A percentile compares a stretch with the other conserved stretches of the same genome.
Conservation (phyloP, 1,140 invertebrate genomes). For the Drosophila albomicans region DNA sequence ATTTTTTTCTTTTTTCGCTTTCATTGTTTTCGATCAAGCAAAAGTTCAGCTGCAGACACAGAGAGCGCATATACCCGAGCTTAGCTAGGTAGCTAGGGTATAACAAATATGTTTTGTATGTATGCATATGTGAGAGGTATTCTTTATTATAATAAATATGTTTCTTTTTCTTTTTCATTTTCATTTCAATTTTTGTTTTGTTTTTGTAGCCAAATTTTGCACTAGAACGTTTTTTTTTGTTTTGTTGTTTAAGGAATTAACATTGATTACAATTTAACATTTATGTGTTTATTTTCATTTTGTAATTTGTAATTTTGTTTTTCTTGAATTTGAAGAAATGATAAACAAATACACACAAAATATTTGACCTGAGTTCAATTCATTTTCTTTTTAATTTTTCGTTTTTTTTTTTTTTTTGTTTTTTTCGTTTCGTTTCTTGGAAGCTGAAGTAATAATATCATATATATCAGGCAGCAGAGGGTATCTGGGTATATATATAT, state of each 20-base stretch:
- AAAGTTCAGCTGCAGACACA: constrained; percentile 21
- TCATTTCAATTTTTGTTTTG: constrained; percentile 1
- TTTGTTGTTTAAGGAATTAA: constrained; percentile 18
- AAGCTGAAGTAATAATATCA: constrained; percentile 43
- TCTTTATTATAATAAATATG: constrained; percentile 37
- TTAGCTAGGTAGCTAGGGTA: neutral
- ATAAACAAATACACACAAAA: constrained; percentile 38
- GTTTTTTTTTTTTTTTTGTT: neutral
- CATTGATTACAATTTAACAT: constrained; percentile 44
- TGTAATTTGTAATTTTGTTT: neutral
- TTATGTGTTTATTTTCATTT: constrained; percentile 19
- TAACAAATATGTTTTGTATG: neutral
- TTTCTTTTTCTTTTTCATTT: constrained; percentile 3
- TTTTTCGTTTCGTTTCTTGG: constrained; percentile 24
- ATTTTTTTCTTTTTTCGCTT: neutral
- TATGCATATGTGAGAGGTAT: constrained; percentile 36
- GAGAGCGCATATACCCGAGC: neutral
- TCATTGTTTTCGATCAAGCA: neutral
- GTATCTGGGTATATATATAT: neutral
- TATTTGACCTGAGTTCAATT: constrained; percentile 43
- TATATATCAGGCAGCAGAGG: constrained; percentile 20
- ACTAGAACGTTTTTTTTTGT: constrained; percentile 24
- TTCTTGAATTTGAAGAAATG: neutral
- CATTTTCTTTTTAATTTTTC: constrained; percentile 20
- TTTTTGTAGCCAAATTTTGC: constrained; percentile 38